Percentiles rank a stretch among this genome's conserved stretches.
Conservation (phyloP, 2,797 vertebrate species). For the Poeciliopsis gracilis region DNA sequence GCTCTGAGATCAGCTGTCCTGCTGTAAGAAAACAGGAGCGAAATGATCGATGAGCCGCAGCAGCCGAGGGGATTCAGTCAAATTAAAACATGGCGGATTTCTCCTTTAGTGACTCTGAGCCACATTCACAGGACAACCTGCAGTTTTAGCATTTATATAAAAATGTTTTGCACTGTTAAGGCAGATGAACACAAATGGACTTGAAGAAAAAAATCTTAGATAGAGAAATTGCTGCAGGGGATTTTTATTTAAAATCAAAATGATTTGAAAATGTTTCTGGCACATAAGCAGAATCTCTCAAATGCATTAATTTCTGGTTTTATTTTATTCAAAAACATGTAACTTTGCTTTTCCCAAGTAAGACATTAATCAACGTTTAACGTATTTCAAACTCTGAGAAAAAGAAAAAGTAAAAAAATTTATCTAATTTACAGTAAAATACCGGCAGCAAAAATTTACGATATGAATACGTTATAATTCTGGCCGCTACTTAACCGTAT, state of each 20-base stretch:
- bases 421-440: too few species aligned
- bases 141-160: background rate
- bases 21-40: constrained; percentile 34
- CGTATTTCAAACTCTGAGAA: too few species aligned
- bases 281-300: background rate
- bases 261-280: background rate
- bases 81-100: background rate
- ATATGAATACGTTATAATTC: too few species aligned
- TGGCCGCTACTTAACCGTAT: too few species aligned
- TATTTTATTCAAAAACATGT: background rate
- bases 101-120: constrained; percentile 1
- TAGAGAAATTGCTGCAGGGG: background rate
- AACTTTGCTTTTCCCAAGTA: background rate
- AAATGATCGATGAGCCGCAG: constrained; percentile 12
- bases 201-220: background rate
- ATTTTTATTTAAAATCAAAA: background rate
- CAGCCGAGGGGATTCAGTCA: background rate
- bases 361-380: too few species aligned
- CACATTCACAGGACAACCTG: background rate
- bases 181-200: background rate
- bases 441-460: too few species aligned
- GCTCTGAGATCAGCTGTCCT: constrained; percentile 77
- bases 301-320: background rate
- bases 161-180: background rate
- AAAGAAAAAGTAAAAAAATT: too few species aligned